phyloP scores from a whole-genome alignment of 2,113 vertebrate genomes.

The Eurypyga helias region DNA sequence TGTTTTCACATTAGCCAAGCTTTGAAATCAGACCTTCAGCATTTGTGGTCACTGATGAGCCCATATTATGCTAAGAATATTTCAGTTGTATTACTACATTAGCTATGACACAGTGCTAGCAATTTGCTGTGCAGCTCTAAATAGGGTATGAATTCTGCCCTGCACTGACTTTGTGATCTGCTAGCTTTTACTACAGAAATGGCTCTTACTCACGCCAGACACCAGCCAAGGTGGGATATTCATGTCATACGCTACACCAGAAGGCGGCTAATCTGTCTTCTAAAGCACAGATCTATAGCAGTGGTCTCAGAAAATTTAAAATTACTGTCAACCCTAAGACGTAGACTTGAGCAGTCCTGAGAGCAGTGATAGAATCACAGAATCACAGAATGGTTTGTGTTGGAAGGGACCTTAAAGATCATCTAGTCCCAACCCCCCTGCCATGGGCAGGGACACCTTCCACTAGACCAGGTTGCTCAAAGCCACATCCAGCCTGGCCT shows the following conservation, averaged over 20 bases:
- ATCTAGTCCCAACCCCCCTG: too few relatives aligned
- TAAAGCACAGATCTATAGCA: not conserved
- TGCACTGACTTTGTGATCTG: not conserved
- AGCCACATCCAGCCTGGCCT: too few relatives aligned
- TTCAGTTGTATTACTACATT: not conserved
- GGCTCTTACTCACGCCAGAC: not conserved
- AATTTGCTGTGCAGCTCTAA: not conserved
- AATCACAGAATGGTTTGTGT: too few relatives aligned
- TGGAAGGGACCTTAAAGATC: too few relatives aligned
- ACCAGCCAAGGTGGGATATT: not conserved
- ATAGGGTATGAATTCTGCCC: not conserved
- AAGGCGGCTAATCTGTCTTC: not conserved
- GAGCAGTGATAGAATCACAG: too few relatives aligned
- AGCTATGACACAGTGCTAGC: not conserved
- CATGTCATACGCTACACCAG: not conserved
- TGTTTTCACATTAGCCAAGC: not conserved
- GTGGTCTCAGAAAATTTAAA: not conserved
- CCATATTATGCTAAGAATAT: not conserved
- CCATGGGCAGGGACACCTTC: too few relatives aligned
- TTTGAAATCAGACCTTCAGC: not conserved
- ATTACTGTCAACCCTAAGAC: not conserved
- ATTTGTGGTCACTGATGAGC: not conserved
- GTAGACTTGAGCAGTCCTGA: not conserved
- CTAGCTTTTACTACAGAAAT: not conserved
- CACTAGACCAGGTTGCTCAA: too few relatives aligned